These are phyloP conservation scores for Cricetomys ansorgei DNA, from an alignment of 2,113 vertebrate species.

Conservation along the genomic window DNA sequence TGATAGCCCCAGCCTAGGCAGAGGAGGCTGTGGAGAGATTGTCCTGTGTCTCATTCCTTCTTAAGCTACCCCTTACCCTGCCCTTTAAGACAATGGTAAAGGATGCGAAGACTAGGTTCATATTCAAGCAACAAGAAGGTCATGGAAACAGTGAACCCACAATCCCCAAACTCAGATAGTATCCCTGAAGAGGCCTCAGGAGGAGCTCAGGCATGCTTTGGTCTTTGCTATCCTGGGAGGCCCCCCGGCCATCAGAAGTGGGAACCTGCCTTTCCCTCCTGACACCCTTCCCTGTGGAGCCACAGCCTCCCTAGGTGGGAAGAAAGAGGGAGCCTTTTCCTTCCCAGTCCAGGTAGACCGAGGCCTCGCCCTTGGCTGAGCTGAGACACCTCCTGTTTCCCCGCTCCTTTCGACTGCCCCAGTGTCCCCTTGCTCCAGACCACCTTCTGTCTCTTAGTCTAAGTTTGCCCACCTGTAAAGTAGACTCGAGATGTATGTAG, in stretches of 20 bases:
- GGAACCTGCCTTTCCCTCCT: slow-evolving; percentile 10
- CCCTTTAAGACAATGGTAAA: slow-evolving; percentile 11
- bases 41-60: slow-evolving; percentile 58
- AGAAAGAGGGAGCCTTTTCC: neutral
- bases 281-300: neutral
- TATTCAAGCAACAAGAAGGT: slow-evolving; percentile 12
- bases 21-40: slow-evolving; percentile 63
- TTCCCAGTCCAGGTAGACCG: slow-evolving; percentile 48
- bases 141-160: slow-evolving; percentile 37
- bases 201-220: neutral
- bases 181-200: neutral
- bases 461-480: slow-evolving; percentile 63
- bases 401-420: slow-evolving; percentile 31
- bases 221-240: neutral
- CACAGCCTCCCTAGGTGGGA: slow-evolving; percentile 22
- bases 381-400: slow-evolving; percentile 49
- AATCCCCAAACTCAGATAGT: neutral
- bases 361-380: slow-evolving; percentile 63
- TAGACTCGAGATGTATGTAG: slow-evolving; percentile 24
- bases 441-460: slow-evolving; percentile 71
- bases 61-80: neutral
- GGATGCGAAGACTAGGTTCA: slow-evolving; percentile 28
- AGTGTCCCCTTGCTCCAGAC: slow-evolving; percentile 58
- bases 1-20: slow-evolving; percentile 67
- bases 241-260: slow-evolving; percentile 6